Percentiles rank a stretch among this genome's conserved stretches.
These are phyloP conservation scores for Fratercula arctica DNA, from an alignment of 2,797 vertebrate species.

Conservation along the genomic window DNA sequence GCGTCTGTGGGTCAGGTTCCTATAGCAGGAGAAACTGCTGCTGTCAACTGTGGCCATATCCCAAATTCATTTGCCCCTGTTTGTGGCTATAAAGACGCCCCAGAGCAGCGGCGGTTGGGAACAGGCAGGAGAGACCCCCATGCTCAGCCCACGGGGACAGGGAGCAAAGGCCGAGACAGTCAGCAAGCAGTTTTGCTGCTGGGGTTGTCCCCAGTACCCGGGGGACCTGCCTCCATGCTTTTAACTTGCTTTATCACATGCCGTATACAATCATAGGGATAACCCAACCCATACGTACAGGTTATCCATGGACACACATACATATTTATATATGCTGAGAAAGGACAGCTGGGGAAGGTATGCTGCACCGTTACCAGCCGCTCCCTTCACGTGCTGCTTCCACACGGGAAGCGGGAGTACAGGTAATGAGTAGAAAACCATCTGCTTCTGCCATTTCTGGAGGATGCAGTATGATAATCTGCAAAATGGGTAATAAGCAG, in stretches of 20 bases:
- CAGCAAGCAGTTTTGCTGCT: neutral
- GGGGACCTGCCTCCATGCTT: neutral
- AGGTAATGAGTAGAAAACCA: neutral
- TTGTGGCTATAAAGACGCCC: neutral
- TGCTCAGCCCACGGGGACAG: rapidly evolving
- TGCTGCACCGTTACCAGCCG: neutral
- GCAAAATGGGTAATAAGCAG: neutral
- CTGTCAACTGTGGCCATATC: neutral
- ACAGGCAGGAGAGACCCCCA: neutral
- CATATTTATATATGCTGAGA: neutral
- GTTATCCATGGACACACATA: neutral
- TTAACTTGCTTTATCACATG: neutral
- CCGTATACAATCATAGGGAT: neutral
- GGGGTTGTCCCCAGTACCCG: neutral
- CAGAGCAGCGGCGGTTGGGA: neutral
- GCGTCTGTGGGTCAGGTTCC: neutral
- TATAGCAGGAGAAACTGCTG: neutral
- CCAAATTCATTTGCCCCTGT: neutral
- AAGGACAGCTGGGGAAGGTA: neutral
- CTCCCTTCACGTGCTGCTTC: neutral
- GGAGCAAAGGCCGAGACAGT: neutral
- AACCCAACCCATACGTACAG: neutral
- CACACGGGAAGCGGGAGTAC: neutral
- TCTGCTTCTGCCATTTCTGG: neutral
- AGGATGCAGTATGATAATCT: neutral